Conservation (phyloP, 2,888 invertebrate genomes). For the Clostera curtula region DNA sequence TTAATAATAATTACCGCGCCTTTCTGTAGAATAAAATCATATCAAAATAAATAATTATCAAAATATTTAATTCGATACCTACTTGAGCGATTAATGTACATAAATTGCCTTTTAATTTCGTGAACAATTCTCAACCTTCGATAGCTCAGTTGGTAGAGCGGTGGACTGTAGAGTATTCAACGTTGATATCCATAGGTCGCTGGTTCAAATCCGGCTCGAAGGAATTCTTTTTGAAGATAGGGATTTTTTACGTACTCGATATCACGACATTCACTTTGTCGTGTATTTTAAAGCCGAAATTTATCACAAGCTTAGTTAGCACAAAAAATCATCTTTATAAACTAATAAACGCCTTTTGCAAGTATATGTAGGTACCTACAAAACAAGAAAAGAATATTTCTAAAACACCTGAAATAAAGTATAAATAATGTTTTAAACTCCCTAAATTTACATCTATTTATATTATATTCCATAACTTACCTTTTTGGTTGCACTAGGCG, state of each 20-base stretch:
- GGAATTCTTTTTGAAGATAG: constrained; percentile 45
- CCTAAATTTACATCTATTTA: neutral
- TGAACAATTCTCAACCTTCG: constrained; percentile 37
- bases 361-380: no score
- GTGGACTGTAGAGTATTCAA: constrained; percentile 67
- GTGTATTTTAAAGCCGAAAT: no score
- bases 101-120: constrained; percentile 25
- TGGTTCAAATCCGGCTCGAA: constrained; percentile 77
- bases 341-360: no score
- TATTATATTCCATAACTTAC: constrained; percentile 20
- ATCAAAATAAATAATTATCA: neutral
- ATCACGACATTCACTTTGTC: no score
- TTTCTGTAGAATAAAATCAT: no score
- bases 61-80: neutral
- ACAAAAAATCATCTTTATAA: no score
- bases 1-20: no score
- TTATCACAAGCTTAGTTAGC: no score
- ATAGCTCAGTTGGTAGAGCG: constrained; percentile 77
- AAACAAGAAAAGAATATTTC: no score
- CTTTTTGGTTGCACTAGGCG: constrained; percentile 20
- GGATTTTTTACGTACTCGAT: no score
- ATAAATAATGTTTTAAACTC: no score
- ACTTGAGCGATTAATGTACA: no score
- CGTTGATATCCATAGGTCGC: constrained; percentile 71
- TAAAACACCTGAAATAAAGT: neutral